Base-by-base conservation (phyloP, 2,797 vertebrate genomes). In the Molossus alvarezi region DNA sequence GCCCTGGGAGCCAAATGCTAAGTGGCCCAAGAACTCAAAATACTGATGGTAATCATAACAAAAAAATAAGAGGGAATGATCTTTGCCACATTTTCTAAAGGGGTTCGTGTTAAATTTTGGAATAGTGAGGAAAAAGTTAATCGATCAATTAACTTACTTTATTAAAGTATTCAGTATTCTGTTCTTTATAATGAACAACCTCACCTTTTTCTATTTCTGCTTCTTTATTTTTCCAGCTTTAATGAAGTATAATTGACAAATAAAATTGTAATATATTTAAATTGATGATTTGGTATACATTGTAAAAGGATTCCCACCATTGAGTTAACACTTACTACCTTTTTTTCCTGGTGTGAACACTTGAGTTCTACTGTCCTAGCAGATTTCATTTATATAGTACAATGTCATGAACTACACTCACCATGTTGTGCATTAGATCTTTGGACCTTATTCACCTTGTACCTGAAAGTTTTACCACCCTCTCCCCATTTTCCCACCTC, bases 11-110 rank as follows among this genome's bases (percentile, higher is more conserved):
- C 69, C 76, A 85, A 58, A 69, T 6, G 48, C 64, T 79, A 58
- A 79, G 75, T 23, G 69, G 64, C 21, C 45, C 45, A 27, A 87
- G 84, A 91, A 55, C 79, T 94, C 69, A 29, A 72, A 76, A 41
- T n/a, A 7, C 3, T 5, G 48, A 57, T 57, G 4, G 37, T 11
- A 12, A 41, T 69, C 27, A 13, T 41, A 41, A 6, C 5, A 37
- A 58, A 27, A 41, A 53, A 76, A 53, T 20, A 58, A 65, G 27
- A 37, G 37, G 25, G 25, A 18, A 71, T 2, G 12, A 12, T 65
- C 21, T 53, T 51, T 53, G n/a, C 27, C 79, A 45, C 14, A 20
- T 51, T 86, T 82, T 67, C 33, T 27, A n/a, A 23, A 9, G 12
- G 55, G 27, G 20, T 2, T 72, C 18, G 25, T 3, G 13, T 12